Percentiles rank a stretch among this genome's conserved stretches.
Conservation (phyloP, 2,113 vertebrate genomes). For the Proteles cristata region DNA sequence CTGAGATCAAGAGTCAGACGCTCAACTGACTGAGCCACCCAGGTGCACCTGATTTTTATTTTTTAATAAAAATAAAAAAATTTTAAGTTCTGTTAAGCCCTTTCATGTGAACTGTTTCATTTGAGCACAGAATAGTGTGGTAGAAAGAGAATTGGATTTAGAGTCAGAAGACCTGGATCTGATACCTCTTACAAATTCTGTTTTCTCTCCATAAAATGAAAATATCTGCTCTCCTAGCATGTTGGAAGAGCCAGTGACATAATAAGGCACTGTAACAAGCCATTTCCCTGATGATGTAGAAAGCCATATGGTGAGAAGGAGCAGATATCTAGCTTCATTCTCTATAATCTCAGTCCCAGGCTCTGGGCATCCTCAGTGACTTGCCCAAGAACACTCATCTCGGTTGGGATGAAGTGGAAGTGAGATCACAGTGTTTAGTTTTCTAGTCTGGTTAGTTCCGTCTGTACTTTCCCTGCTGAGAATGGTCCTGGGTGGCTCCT, state of each 20-base stretch:
- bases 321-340: neutral
- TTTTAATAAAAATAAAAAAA: neutral
- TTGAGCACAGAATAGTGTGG: neutral
- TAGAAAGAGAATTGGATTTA: neutral
- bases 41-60: neutral
- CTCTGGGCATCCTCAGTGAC: neutral
- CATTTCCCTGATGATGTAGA: neutral
- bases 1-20: neutral
- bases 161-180: neutral
- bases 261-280: neutral
- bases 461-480: neutral
- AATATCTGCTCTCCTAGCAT: neutral
- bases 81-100: neutral
- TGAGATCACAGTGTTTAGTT: accelerated
- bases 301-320: neutral
- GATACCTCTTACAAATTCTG: neutral
- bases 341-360: neutral
- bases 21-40: neutral
- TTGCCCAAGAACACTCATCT: neutral
- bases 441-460: neutral
- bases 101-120: neutral
- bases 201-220: neutral
- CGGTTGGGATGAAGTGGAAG: neutral
- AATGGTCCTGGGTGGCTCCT: neutral
- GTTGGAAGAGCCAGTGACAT: neutral